Conservation (phyloP, 2,888 invertebrate species). For the Sympetrum striolatum region DNA sequence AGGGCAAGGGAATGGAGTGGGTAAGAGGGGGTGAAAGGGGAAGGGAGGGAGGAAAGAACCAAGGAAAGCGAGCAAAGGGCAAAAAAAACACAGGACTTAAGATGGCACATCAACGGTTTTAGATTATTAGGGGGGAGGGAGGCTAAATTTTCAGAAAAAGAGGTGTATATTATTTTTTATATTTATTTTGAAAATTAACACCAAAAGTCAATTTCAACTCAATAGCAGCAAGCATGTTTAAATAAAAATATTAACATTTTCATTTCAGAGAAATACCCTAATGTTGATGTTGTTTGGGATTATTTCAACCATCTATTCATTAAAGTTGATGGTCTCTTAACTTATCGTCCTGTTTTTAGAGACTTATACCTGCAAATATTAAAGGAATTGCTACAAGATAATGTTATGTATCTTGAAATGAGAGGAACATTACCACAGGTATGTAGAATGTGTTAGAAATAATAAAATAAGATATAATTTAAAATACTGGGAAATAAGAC, state of each 20-base stretch:
- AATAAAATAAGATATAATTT: neutral
- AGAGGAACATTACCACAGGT: constrained; percentile 64
- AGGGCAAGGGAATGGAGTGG: too few relatives aligned
- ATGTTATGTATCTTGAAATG: constrained; percentile 74
- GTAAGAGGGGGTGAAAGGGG: too few relatives aligned
- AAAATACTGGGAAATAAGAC: neutral
- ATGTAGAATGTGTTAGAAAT: neutral
- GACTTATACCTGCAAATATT: constrained; percentile 72
- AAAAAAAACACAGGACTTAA: too few relatives aligned
- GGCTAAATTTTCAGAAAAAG: too few relatives aligned
- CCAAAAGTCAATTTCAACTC: too few relatives aligned
- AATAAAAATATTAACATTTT: constrained; percentile 55
- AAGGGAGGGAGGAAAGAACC: too few relatives aligned
- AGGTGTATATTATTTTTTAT: too few relatives aligned
- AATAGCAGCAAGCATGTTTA: too few relatives aligned
- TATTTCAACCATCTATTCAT: constrained; percentile 66
- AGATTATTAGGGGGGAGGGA: too few relatives aligned
- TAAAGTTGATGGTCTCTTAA: constrained; percentile 64
- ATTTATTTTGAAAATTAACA: too few relatives aligned
- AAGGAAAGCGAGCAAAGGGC: too few relatives aligned
- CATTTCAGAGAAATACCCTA: constrained; percentile 52
- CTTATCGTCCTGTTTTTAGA: constrained; percentile 70
- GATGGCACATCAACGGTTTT: too few relatives aligned
- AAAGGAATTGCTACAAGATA: constrained; percentile 69
- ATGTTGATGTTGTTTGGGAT: constrained; percentile 63